Base-by-base conservation (phyloP, 1,140 invertebrate genomes). In the Drosophila lini region DNA sequence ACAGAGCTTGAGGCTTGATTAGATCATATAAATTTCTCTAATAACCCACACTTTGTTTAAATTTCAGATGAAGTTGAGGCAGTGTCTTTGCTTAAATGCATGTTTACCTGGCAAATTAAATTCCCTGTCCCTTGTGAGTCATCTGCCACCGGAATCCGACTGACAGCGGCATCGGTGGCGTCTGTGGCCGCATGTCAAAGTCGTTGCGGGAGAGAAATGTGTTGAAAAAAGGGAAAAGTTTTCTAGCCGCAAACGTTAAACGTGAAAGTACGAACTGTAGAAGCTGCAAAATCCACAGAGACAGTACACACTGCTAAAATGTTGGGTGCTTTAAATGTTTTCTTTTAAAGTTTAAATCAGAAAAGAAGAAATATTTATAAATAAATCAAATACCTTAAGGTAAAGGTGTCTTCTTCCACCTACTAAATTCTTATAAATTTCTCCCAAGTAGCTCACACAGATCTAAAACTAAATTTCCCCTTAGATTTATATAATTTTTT, bases 141-240 rank as follows among this genome's bases (percentile, higher is more conserved):
- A 86, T 77, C 76, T 73, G 84, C 83, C 86, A 83, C 71, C 83
- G 83, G 83, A 86, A 88, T 86, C 76, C 60, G 63, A 60, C 50
- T 69, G 81, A 81, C 74, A 75, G 74, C 73, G 62, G 57, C 64
- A 60, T 50, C 44, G 65, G 63, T n/a, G 48, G 58, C 47, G 68
- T 50, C 68, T 65, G 61, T 76, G 75, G 76, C 75, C 76, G 67
- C 82, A 86, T 82, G 79, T 82, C 82, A 86, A 81, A 85, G 74
- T 84, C 77, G 47, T 76, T 59, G 64, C 59, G 45, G 32, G 78
- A 38, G 69, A 60, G 64, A 65, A 64, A 47, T 64, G 71, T 62
- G 70, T 28, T 59, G 58, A 71, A 78, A 75, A 69, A 76, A 78
- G 68, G 74, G 80, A 86, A 83, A 86, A 88, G 38, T 86, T 86